Evolutionary conservation across 2,113 vertebrate genomes (phyloP).

Genomic region (Raja brachyura): DNA sequence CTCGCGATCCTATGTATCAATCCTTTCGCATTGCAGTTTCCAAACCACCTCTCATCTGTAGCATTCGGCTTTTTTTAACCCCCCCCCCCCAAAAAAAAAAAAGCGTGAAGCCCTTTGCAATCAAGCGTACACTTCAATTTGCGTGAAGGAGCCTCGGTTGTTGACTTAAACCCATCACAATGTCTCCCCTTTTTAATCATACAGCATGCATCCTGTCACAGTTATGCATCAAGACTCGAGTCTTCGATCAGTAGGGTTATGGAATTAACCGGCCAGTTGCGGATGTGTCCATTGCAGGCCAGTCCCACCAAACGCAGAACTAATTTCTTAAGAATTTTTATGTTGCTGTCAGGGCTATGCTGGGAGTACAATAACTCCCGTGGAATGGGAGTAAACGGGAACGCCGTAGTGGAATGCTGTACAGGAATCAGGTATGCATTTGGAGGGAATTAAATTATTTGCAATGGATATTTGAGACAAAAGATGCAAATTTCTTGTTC

Average conservation of each 20-base stretch:
- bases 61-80: background rate
- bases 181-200: background rate
- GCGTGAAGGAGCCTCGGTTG: background rate
- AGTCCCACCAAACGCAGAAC: slow-evolving; percentile 24
- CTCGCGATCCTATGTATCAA: slow-evolving; percentile 8
- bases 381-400: slow-evolving; percentile 25
- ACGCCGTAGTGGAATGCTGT: slow-evolving; percentile 7
- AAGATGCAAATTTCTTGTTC: background rate
- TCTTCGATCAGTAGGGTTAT: slow-evolving; percentile 12
- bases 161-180: background rate
- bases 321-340: slow-evolving; percentile 17
- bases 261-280: background rate
- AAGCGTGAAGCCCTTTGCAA: background rate
- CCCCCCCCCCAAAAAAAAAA: no score
- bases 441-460: background rate
- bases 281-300: slow-evolving; percentile 5
- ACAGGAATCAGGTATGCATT: slow-evolving; percentile 25
- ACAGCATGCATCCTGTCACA: background rate
- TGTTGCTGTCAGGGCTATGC: slow-evolving; percentile 16
- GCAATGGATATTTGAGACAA: background rate
- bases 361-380: background rate
- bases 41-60: background rate
- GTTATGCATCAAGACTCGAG: background rate
- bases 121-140: slow-evolving; percentile 23
- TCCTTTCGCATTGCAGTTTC: background rate